Conservation (phyloP, 2,113 vertebrate genomes). For the Chloropsis cyanopogon region DNA sequence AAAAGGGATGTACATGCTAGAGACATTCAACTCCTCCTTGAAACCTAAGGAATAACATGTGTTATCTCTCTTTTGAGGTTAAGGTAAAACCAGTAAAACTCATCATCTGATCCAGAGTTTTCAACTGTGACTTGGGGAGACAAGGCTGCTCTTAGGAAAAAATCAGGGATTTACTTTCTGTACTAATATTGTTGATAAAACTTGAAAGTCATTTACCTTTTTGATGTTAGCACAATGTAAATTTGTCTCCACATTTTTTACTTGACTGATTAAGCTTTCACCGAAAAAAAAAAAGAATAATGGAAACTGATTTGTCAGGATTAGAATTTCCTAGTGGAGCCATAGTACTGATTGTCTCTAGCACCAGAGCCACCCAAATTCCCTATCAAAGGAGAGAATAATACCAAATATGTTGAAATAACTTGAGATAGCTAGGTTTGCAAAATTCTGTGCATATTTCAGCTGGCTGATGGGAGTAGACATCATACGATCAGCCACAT, state of each 20-base stretch:
- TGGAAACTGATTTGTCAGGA: background rate
- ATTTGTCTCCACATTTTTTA: background rate
- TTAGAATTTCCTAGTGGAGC: background rate
- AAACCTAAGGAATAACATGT: background rate
- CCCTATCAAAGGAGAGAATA: background rate
- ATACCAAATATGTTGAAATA: background rate
- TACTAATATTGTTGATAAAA: background rate
- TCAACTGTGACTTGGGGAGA: background rate
- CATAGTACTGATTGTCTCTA: background rate
- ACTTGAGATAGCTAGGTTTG: background rate
- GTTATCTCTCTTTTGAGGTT: background rate
- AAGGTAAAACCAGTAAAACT: background rate
- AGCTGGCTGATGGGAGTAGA: background rate
- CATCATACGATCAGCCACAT: background rate
- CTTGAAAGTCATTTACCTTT: background rate
- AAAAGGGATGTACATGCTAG: background rate
- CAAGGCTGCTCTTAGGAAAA: background rate
- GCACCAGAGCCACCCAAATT: background rate
- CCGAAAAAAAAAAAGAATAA: background rate
- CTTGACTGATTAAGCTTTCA: background rate
- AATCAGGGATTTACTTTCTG: background rate
- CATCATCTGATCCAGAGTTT: background rate
- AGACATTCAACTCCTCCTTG: background rate
- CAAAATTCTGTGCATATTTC: slow-evolving; percentile 5
- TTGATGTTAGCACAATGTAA: background rate